A percentile compares a stretch with the other conserved stretches of the same genome.
phyloP scores from a whole-genome alignment of 2,113 vertebrate species.

The Pyxicephalus adspersus region DNA sequence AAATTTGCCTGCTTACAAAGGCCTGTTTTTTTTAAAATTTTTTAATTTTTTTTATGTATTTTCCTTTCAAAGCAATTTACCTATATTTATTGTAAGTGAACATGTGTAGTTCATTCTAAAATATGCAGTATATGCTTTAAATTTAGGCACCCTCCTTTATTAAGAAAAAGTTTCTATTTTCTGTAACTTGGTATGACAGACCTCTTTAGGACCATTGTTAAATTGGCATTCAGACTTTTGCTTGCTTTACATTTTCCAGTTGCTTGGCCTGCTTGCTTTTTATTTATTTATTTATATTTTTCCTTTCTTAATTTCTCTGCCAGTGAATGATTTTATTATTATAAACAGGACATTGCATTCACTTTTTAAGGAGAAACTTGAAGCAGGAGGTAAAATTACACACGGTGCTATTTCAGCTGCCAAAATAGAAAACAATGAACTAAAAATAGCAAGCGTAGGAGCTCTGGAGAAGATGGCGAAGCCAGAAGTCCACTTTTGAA shows the following conservation, averaged over 20 bases:
- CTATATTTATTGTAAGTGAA: too few species aligned
- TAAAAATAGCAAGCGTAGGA: constrained; percentile 77
- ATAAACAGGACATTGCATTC: constrained; percentile 85
- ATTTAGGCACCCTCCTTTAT: too few species aligned
- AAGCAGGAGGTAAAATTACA: constrained; percentile 81
- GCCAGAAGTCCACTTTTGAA: constrained; percentile 30
- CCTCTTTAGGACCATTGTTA: constrained; percentile 77
- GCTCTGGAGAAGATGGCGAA: constrained; percentile 39
- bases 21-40: too few species aligned
- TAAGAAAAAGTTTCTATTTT: background rate
- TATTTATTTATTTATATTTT: constrained; percentile 38
- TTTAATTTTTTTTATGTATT: too few species aligned
- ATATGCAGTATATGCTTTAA: too few species aligned
- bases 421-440: constrained; percentile 82
- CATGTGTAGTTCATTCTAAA: too few species aligned
- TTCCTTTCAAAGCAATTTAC: too few species aligned
- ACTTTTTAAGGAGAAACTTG: constrained; percentile 81
- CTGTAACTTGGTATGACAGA: constrained; percentile 66
- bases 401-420: constrained; percentile 75
- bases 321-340: constrained; percentile 82
- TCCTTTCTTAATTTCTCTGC: constrained; percentile 74
- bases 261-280: constrained; percentile 67
- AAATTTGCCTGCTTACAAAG: background rate
- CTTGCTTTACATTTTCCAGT: constrained; percentile 83
- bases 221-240: constrained; percentile 77